A percentile compares a stretch with the other conserved stretches of the same genome.
These are phyloP conservation scores for Dallia pectoralis DNA, from an alignment of 2,797 vertebrate species.

Conservation along the genomic window DNA sequence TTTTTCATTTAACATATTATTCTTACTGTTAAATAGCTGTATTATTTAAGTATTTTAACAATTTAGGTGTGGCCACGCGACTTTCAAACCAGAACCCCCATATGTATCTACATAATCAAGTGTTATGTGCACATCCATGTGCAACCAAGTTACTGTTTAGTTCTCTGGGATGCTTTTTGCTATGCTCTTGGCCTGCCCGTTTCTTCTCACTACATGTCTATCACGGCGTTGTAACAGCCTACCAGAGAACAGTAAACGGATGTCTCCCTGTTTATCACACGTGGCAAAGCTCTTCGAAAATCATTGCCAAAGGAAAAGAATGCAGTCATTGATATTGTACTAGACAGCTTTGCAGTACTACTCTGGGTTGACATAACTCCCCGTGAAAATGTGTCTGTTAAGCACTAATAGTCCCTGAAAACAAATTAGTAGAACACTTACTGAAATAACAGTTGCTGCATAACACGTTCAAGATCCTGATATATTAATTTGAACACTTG, in stretches of 20 bases:
- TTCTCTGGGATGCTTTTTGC: conserved; percentile 4
- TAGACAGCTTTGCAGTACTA: conserved; percentile 40
- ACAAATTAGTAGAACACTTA: not conserved
- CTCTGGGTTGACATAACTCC: not conserved
- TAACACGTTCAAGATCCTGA: not conserved
- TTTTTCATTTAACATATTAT: too few species aligned
- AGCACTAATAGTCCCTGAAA: too few species aligned
- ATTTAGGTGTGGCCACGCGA: too few species aligned
- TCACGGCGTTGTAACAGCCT: conserved; percentile 40
- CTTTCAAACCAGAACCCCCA: too few species aligned
- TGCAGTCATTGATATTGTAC: conserved; percentile 64
- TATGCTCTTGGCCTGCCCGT: conserved; percentile 11
- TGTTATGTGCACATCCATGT: not conserved
- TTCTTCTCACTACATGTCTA: conserved; percentile 51
- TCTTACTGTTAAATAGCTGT: too few species aligned
- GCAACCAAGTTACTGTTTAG: conserved; percentile 36
- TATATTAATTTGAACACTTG: not conserved
- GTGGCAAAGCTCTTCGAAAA: conserved; percentile 68
- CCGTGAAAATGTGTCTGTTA: not conserved
- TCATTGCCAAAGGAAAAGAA: conserved; percentile 60
- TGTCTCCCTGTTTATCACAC: conserved; percentile 69
- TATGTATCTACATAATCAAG: too few species aligned
- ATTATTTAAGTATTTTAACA: too few species aligned
- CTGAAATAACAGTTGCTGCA: not conserved
- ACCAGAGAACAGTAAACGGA: conserved; percentile 68